A percentile compares a stretch with the other conserved stretches of the same genome.
These are phyloP conservation scores for Poeciliopsis gracilis DNA, from an alignment of 2,797 vertebrate genomes.

Conservation along the genomic window DNA sequence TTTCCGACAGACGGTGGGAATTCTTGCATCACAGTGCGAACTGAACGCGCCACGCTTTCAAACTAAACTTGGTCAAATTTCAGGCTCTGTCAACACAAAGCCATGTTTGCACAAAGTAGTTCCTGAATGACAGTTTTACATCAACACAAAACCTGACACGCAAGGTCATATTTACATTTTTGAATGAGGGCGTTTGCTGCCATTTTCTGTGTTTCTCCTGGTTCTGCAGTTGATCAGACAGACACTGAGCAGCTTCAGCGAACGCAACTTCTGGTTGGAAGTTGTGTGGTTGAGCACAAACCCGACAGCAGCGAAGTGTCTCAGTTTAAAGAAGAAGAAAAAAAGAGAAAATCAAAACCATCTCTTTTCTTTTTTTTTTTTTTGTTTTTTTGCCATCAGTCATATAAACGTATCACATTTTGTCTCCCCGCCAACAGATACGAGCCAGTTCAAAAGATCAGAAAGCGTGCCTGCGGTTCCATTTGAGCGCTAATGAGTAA, in stretches of 20 bases:
- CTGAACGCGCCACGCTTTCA: neutral
- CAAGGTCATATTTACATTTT: neutral
- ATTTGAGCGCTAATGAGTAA: conserved; percentile 20
- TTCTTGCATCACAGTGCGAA: neutral
- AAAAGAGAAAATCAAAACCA: neutral
- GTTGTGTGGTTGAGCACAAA: neutral
- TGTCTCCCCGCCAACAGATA: neutral
- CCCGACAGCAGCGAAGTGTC: neutral
- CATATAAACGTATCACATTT: neutral
- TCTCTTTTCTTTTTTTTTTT: neutral
- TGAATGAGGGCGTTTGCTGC: neutral
- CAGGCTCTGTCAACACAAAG: neutral
- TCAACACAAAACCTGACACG: neutral
- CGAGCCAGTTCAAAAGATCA: neutral
- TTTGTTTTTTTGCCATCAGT: neutral
- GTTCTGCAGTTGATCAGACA: neutral
- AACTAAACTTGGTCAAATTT: neutral
- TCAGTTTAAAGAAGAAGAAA: neutral
- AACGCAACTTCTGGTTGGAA: neutral
- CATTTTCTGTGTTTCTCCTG: neutral
- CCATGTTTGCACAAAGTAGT: neutral
- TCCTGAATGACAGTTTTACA: neutral
- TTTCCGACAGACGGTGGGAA: neutral
- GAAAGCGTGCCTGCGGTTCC: neutral
- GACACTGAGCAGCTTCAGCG: neutral